Conservation (phyloP, 2,888 invertebrate genomes). For the Caenorhabditis panamensis region DNA sequence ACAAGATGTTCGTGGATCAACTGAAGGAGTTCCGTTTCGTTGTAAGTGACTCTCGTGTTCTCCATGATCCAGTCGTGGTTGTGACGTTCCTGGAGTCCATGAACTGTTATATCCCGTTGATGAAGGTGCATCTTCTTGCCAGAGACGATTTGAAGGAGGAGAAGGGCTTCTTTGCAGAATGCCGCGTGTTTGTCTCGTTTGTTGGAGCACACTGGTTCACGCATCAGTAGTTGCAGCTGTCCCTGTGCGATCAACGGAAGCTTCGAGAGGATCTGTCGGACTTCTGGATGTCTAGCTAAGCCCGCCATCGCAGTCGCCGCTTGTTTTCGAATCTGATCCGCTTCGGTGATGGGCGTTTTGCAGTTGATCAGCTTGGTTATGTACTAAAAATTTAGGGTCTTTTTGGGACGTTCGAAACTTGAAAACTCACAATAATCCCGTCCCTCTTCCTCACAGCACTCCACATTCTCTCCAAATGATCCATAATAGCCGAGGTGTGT, state of each 20-base stretch:
- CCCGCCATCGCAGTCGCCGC: constrained; percentile 94
- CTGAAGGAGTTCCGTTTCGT: constrained; percentile 93
- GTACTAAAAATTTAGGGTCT: constrained; percentile 84
- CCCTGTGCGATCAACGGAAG: constrained; percentile 94
- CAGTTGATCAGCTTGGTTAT: constrained; percentile 91
- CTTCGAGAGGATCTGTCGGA: constrained; percentile 95
- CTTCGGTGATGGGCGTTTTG: constrained; percentile 96
- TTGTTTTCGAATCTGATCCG: constrained; percentile 93
- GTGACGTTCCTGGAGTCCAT: constrained; percentile 68
- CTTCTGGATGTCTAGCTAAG: constrained; percentile 91
- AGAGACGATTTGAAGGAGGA: constrained; percentile 87
- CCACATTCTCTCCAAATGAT: constrained; percentile 94
- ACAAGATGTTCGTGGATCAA: constrained; percentile 86
- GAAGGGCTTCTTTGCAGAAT: constrained; percentile 94
- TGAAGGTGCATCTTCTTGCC: constrained; percentile 62
- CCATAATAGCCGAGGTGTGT: constrained; percentile 84
- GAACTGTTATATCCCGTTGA: constrained; percentile 59
- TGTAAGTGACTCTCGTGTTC: constrained; percentile 95
- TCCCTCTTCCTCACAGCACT: constrained; percentile 94
- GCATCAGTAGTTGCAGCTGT: constrained; percentile 94
- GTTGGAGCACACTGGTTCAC: constrained; percentile 96
- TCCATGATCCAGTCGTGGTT: constrained; percentile 91
- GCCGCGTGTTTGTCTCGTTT: constrained; percentile 94
- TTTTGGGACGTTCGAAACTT: not conserved
- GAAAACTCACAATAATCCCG: constrained; percentile 90